These are phyloP conservation scores for Aplidium turbinatum DNA, from an alignment of 23 tunicate genomes.

Conservation along the genomic window DNA sequence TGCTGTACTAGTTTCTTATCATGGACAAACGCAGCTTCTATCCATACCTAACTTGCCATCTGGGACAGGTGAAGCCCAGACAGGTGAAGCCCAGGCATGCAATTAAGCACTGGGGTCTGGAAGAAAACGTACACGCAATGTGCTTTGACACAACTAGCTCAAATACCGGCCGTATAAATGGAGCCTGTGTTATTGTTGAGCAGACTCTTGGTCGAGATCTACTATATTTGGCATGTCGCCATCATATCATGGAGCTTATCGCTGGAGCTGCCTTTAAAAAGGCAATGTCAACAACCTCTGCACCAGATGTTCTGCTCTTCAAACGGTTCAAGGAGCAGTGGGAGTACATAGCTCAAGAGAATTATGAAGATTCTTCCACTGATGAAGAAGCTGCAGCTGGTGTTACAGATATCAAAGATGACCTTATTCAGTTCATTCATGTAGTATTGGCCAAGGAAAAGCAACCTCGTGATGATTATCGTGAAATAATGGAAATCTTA, in stretches of 20 bases:
- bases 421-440: not conserved
- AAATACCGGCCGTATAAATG: conserved; percentile 12
- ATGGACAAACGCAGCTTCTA: conserved; percentile 4
- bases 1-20: not conserved
- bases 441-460: not conserved
- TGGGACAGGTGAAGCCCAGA: conserved; percentile 16
- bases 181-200: conserved; percentile 4
- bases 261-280: conserved; percentile 19
- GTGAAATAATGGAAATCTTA: conserved; percentile 1
- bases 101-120: conserved; percentile 13
- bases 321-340: conserved; percentile 6
- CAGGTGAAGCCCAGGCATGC: conserved; percentile 18
- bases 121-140: conserved; percentile 1
- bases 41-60: conserved; percentile 8
- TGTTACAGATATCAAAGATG: too few species aligned
- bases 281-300: conserved; percentile 11
- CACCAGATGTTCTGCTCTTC: conserved; percentile 10
- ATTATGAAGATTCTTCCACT: conserved; percentile 12
- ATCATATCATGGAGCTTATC: not conserved
- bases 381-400: conserved; percentile 1
- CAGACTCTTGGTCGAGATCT: not conserved
- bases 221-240: too few species aligned
- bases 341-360: not conserved
- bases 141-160: conserved; percentile 8
- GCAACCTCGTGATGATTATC: conserved; percentile 8